phyloP scores from a whole-genome alignment of 2,888 invertebrate species.

The Lacanobia wlatinum region DNA sequence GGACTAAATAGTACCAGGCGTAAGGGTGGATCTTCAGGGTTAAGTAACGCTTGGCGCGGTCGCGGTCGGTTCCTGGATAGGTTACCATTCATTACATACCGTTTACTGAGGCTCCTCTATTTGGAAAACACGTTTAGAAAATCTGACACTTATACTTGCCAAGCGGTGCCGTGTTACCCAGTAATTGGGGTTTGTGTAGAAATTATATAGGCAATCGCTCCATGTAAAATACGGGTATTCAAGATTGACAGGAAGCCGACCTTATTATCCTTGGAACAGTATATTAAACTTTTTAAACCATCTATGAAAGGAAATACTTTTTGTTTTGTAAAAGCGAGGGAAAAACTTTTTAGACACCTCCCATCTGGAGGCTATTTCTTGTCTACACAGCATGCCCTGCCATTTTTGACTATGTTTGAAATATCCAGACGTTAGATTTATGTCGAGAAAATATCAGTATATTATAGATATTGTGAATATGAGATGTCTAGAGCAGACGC shows the following conservation, averaged over 20 bases:
- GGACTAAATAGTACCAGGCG: too few relatives aligned
- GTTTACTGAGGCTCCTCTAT: too few relatives aligned
- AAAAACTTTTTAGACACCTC: neutral
- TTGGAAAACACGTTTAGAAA: too few relatives aligned
- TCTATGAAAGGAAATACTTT: neutral
- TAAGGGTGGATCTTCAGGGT: neutral
- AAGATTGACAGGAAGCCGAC: too few relatives aligned
- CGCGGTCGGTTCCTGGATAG: neutral
- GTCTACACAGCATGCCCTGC: too few relatives aligned
- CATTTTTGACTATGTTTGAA: neutral
- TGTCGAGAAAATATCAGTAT: neutral
- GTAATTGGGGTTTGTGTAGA: too few relatives aligned
- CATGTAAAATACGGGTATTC: too few relatives aligned
- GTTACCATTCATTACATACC: neutral
- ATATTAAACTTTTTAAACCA: neutral
- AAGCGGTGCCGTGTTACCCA: too few relatives aligned
- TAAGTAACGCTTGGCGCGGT: neutral
- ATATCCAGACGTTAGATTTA: neutral
- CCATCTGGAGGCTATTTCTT: neutral
- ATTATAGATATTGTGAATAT: constrained; percentile 1
- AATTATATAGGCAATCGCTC: too few relatives aligned
- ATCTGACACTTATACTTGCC: too few relatives aligned
- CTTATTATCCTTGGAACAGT: too few relatives aligned
- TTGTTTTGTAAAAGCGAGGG: neutral
- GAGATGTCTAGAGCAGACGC: neutral